phyloP scores from a whole-genome alignment of 92 coral and sea anemone species.

The Meandrina meandrites region DNA sequence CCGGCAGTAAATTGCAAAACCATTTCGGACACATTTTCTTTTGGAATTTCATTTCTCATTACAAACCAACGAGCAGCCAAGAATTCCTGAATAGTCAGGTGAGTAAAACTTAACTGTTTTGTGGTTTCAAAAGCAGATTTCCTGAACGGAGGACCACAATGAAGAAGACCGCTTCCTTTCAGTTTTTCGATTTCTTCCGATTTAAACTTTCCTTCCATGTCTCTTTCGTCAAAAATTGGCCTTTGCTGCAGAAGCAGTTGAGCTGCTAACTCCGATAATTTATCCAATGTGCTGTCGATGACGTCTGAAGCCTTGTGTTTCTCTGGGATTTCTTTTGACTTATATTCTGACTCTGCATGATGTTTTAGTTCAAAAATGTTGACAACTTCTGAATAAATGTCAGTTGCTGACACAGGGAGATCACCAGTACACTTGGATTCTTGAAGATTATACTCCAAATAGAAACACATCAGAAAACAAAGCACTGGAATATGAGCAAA shows the following conservation, averaged over 20 bases:
- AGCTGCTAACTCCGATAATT: constrained; percentile 30
- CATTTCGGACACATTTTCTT: background rate
- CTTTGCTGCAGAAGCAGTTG: background rate
- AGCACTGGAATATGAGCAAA: background rate
- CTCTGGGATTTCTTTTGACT: background rate
- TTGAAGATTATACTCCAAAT: background rate
- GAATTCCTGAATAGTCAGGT: background rate
- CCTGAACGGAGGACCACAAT: background rate
- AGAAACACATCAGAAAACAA: background rate
- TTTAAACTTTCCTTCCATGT: background rate
- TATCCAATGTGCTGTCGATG: constrained; percentile 23
- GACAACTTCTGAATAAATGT: background rate
- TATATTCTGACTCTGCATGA: background rate
- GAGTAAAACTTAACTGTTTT: background rate
- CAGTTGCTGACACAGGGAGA: constrained; percentile 1
- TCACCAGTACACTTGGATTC: background rate
- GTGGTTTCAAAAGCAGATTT: background rate
- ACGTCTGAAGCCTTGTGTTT: background rate
- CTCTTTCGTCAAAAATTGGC: background rate
- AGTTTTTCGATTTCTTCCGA: background rate
- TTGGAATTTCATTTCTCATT: background rate
- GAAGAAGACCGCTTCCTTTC: constrained; percentile 3
- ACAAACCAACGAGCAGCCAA: constrained; percentile 20
- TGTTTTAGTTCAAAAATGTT: background rate
- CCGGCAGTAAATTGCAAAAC: background rate